These are phyloP conservation scores for Drosophila rubida DNA, from an alignment of 2,888 invertebrate species.

Conservation along the genomic window DNA sequence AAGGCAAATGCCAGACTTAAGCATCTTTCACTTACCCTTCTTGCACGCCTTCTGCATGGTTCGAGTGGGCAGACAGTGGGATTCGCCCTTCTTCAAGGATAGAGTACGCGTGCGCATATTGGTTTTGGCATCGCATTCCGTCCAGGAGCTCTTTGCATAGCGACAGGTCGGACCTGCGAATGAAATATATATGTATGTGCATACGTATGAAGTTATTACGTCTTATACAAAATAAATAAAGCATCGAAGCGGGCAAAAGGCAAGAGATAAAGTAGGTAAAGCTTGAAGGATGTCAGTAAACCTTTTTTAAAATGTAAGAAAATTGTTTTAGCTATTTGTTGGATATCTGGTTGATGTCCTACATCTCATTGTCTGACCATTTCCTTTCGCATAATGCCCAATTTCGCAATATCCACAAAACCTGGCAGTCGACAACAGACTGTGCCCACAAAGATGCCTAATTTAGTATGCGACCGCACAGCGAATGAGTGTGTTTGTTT, in stretches of 20 bases:
- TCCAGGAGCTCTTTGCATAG: conserved; percentile 94
- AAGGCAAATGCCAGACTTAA: not conserved
- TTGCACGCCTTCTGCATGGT: conserved; percentile 96
- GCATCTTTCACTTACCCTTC: conserved; percentile 88
- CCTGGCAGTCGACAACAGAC: conserved; percentile 11
- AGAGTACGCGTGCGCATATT: conserved; percentile 92
- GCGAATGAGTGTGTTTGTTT: not conserved
- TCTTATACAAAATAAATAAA: conserved; percentile 26
- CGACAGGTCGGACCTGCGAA: conserved; percentile 88
- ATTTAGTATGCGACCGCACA: conserved; percentile 44
- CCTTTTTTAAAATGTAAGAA: conserved; percentile 38
- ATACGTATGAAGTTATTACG: conserved; percentile 4
- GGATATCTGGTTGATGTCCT: conserved; percentile 20
- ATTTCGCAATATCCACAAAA: conserved; percentile 34
- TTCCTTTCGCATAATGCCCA: conserved; percentile 38
- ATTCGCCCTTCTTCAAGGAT: conserved; percentile 94
- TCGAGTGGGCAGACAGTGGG: conserved; percentile 91
- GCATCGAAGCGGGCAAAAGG: not conserved
- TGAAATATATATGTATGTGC: not conserved
- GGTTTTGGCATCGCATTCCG: conserved; percentile 93
- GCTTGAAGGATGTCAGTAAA: conserved; percentile 22
- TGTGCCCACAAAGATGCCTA: conserved; percentile 30
- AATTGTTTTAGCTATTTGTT: conserved; percentile 42
- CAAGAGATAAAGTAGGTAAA: conserved; percentile 14
- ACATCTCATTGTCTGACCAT: conserved; percentile 40